Percentiles rank a stretch among this genome's conserved stretches.
These are phyloP conservation scores for Unio delphinus DNA, from an alignment of 2,888 invertebrate species.

Conservation along the genomic window DNA sequence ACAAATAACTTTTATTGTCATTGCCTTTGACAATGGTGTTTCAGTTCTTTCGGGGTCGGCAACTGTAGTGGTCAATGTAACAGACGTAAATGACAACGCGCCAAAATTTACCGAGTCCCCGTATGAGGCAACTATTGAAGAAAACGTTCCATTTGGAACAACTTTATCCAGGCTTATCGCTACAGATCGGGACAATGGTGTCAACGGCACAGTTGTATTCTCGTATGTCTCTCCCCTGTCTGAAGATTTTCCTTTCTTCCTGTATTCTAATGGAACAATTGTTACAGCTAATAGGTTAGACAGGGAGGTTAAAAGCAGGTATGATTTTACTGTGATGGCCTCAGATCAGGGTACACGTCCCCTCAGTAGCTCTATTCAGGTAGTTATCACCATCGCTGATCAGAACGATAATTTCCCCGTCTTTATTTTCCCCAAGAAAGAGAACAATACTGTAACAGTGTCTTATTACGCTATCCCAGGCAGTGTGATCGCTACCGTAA, in stretches of 20 bases:
- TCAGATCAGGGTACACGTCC: conserved; percentile 41
- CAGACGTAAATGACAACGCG: conserved; percentile 49
- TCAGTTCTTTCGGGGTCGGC: conserved; percentile 32
- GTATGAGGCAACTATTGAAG: conserved; percentile 38
- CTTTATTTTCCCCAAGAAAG: conserved; percentile 44
- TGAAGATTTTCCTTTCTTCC: conserved; percentile 36
- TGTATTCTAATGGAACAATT: conserved; percentile 44
- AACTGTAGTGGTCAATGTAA: conserved; percentile 36
- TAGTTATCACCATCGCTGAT: conserved; percentile 45
- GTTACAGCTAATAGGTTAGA: conserved; percentile 44
- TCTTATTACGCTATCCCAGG: conserved; percentile 38
- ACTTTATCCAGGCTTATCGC: conserved; percentile 42
- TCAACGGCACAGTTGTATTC: conserved; percentile 30
- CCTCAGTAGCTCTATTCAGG: conserved; percentile 42
- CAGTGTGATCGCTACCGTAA: conserved; percentile 31
- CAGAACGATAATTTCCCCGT: conserved; percentile 53
- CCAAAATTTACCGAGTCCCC: conserved; percentile 40
- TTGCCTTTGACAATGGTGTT: conserved; percentile 42
- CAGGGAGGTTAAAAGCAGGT: conserved; percentile 36
- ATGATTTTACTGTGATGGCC: conserved; percentile 47
- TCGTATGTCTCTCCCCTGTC: conserved; percentile 21
- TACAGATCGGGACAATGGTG: conserved; percentile 42
- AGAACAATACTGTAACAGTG: conserved; percentile 45
- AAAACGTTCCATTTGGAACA: conserved; percentile 38
- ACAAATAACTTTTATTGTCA: conserved; percentile 40